Base-by-base conservation (phyloP, 2,113 vertebrate species). In the Clarias macrocephalus region DNA sequence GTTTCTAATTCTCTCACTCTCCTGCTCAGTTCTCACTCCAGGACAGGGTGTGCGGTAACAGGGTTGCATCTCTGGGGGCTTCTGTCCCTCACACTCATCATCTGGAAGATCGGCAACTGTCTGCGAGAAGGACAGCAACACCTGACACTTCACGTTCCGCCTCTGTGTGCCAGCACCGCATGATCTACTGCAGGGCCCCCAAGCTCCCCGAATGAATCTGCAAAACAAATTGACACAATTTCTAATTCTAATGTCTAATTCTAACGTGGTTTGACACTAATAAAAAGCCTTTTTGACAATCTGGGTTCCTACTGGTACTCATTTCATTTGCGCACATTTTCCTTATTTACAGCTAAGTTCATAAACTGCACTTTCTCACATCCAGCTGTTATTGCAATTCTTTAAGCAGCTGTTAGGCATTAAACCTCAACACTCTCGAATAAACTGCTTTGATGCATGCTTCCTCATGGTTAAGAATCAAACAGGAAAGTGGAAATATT, bases 101-200 rank as follows among this genome's bases (percentile, higher is more conserved):
- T 96, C 94, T 0, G 98, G 97, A 88, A 99, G 93, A 88, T 99
- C 97, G 16, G 96, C 97, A 82, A 99, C 96, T 0, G 96, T 96
- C 91, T 99, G 97, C 60, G 98, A 97, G 95, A 99, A 99, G 86
- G 97, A 95, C 83, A 99, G 97, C 87, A 99, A 91, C 88, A 99
- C 97, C 89, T 98, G 98, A 91, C 98, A 99, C 83, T 95, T 96
- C 92, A 99, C 96, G 2, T 90, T 89, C 23, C 98, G 94, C 48
- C 93, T 93, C 92, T 98, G 97, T 65, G 92, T 94, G 10, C 98
- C 98, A 13, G 95, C 92, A 8, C 97, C 98, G 54, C 98, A 99
- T 11, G 97, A 97, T 79, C 95, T 95, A 66, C 97, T 97, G 91
- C 98, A 99, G 73, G 95, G 76, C 0, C 96, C 96, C 98, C 98